Base-by-base conservation (phyloP, 2,888 invertebrate genomes). In the Eupithecia abbreviata region DNA sequence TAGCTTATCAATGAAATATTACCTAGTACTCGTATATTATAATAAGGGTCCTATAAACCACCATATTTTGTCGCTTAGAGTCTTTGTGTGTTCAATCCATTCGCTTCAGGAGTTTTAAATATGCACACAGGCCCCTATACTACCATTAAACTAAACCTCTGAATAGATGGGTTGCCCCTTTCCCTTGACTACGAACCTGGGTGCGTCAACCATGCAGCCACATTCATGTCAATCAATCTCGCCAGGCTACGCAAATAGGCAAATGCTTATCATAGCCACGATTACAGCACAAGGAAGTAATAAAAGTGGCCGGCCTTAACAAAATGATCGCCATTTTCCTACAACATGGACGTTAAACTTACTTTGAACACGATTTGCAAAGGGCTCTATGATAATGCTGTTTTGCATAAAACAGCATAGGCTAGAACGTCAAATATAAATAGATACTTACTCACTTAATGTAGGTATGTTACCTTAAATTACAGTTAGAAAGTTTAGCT, bases 171-270 rank as follows among this genome's bases (percentile, higher is more conserved):
- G 30, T 30, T 62, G 12, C 62, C 30, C 30, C 62, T 62, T 18
- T 62, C 9, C 30, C 30, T 62, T 10, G 18, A 42, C 4, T 66
- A 66, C 0, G 66, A 43, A 18, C 69, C 78, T 74, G 69, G 69
- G 78, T 73, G 77, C 76, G 72, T 69, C 76, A 41, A 76, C 77
- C 43, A 68, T 43, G 9, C 74, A 81, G 79, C 81, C 76, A 81
- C 81, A 81, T 82, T 82, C 82, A 80, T 82, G 83, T 85, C 84
- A 85, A 83, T 84, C 83, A 81, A 80, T 81, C 80, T 80, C 65
- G 77, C 81, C 77, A 75, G 62, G 73, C 78, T 75, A 75, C 80
- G 77, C 76, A 75, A 77, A 80, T 78, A 78, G 75, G 79, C 77
- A 76, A 79, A 78, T 79, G 79, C 78, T 81, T 78, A 81, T 81